Percentiles rank a stretch among this genome's conserved stretches.
Conservation (phyloP, 2,113 vertebrate genomes). For the Morone saxatilis region DNA sequence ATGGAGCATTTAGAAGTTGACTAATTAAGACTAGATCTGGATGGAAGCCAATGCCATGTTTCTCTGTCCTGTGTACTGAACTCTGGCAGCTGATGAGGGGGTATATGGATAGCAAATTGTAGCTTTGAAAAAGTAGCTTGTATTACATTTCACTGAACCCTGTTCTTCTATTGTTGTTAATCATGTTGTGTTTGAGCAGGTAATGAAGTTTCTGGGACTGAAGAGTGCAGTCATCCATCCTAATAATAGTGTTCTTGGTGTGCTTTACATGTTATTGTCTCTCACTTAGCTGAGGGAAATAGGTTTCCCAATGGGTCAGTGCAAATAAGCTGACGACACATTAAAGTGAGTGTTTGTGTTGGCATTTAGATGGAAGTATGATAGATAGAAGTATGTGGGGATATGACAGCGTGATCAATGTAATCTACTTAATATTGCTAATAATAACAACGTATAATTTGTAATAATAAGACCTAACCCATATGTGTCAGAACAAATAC, state of each 20-base stretch:
- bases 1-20: conserved; percentile 60
- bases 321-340: conserved; percentile 25
- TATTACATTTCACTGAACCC: conserved; percentile 38
- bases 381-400: not conserved
- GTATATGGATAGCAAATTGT: conserved; percentile 27
- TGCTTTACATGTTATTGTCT: conserved; percentile 64
- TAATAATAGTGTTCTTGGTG: conserved; percentile 55
- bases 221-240: conserved; percentile 43
- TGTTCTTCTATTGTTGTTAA: conserved; percentile 45
- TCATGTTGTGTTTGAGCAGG: conserved; percentile 54
- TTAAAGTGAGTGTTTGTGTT: conserved; percentile 9
- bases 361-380: not conserved
- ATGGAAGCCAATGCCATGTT: conserved; percentile 50
- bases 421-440: conserved; percentile 13
- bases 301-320: conserved; percentile 63
- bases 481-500: not conserved
- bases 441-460: not conserved
- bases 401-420: conserved; percentile 26
- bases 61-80: conserved; percentile 39
- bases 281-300: conserved; percentile 53
- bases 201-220: conserved; percentile 58
- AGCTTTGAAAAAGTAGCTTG: conserved; percentile 34
- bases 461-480: not conserved
- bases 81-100: conserved; percentile 29
- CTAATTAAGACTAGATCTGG: conserved; percentile 56